Evolutionary conservation across 53 echinoderm and acorn worm genomes (phyloP).

Genomic region (Echinometra lucunter): DNA sequence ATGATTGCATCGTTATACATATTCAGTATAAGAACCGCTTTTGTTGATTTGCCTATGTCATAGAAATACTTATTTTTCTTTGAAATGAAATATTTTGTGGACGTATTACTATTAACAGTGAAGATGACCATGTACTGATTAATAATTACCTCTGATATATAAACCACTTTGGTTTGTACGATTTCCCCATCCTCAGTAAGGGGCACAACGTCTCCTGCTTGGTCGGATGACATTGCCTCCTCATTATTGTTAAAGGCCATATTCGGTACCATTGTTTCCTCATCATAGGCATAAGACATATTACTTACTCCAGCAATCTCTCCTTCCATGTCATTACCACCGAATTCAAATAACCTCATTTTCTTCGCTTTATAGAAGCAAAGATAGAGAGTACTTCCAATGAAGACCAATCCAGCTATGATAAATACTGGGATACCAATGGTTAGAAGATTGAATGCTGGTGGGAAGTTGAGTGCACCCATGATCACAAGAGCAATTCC

Average conservation of each 20-base stretch:
- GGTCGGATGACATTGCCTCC: background rate
- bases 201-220: background rate
- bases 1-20: background rate
- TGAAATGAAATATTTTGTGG: background rate
- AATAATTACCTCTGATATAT: background rate
- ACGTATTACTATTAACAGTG: background rate
- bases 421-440: constrained; percentile 27
- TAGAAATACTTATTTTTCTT: background rate
- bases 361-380: constrained; percentile 54
- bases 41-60: background rate
- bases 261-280: background rate
- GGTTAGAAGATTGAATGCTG: constrained; percentile 26
- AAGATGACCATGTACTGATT: background rate
- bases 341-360: constrained; percentile 51
- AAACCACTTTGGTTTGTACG: background rate
- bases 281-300: background rate
- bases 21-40: background rate
- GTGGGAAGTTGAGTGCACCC: constrained; percentile 1
- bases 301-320: background rate
- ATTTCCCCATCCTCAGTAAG: background rate
- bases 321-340: background rate
- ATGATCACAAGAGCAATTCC: constrained; percentile 48
- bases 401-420: background rate
- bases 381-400: background rate
- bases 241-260: background rate